These are phyloP conservation scores for Shargacucullia verbasci DNA, from an alignment of 2,888 invertebrate genomes.

Conservation along the genomic window DNA sequence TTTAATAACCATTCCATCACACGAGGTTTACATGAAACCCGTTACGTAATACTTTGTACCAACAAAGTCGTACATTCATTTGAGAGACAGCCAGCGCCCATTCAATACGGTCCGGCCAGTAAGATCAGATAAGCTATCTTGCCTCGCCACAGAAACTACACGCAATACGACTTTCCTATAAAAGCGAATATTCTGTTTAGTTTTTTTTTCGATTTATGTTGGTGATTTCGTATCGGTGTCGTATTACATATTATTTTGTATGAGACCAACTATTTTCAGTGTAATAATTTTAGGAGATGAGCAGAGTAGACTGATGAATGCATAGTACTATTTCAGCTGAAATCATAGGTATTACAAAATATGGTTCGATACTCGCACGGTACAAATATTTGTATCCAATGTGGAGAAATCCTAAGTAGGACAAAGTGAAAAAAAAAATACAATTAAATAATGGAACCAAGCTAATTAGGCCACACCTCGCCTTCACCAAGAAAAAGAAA, in stretches of 20 bases:
- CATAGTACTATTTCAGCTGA: too few relatives aligned
- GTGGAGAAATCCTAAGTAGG: too few relatives aligned
- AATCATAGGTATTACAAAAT: too few relatives aligned
- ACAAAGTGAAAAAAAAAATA: too few relatives aligned
- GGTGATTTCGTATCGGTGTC: conserved; percentile 43
- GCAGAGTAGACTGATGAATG: too few relatives aligned
- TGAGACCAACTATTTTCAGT: conserved; percentile 15
- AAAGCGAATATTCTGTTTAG: conserved; percentile 55
- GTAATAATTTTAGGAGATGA: not conserved
- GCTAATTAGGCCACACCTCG: too few relatives aligned
- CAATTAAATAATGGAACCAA: too few relatives aligned
- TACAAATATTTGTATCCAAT: too few relatives aligned
- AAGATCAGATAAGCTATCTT: conserved; percentile 64
- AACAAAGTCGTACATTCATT: conserved; percentile 52
- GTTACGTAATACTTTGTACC: conserved; percentile 50
- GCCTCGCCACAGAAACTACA: conserved; percentile 51
- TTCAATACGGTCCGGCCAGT: conserved; percentile 62
- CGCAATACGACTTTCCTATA: conserved; percentile 62
- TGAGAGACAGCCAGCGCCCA: conserved; percentile 59
- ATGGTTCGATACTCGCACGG: too few relatives aligned
- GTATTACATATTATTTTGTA: conserved; percentile 38
- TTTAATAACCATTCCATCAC: conserved; percentile 31
- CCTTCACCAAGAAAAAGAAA: not conserved
- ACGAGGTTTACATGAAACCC: conserved; percentile 33
- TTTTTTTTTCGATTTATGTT: conserved; percentile 40